Conservation (phyloP, 2,113 vertebrate genomes). For the Sakesphorus luctuosus region DNA sequence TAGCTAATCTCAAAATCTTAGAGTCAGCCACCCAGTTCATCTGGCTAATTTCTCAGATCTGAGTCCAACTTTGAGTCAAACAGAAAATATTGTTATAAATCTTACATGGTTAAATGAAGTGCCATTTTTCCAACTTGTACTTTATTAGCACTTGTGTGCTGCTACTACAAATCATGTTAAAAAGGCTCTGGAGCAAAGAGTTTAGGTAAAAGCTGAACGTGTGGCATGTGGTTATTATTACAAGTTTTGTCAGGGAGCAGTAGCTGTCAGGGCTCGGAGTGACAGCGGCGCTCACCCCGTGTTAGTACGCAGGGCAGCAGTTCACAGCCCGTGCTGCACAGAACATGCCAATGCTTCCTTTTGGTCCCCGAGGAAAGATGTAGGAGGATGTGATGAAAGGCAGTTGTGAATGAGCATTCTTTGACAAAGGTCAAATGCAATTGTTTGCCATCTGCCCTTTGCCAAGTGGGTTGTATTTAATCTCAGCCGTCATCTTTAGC, state of each 20-base stretch:
- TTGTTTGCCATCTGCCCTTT: conserved; percentile 68
- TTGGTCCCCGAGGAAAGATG: conserved; percentile 38
- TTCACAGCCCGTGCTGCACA: not conserved
- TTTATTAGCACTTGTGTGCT: not conserved
- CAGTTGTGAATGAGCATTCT: conserved; percentile 49
- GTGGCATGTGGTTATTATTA: not conserved
- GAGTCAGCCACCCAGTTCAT: not conserved
- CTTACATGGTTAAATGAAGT: not conserved
- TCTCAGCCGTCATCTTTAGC: conserved; percentile 55
- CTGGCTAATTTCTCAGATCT: not conserved
- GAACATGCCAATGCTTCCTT: not conserved
- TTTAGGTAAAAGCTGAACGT: not conserved
- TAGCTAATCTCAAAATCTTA: not conserved
- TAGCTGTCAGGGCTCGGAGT: not conserved
- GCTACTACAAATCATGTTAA: not conserved
- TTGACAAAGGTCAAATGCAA: conserved; percentile 65
- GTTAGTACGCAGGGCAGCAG: not conserved
- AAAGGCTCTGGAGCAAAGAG: conserved; percentile 4
- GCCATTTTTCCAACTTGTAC: not conserved
- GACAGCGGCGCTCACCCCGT: not conserved
- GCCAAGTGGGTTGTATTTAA: conserved; percentile 43
- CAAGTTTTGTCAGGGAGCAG: not conserved
- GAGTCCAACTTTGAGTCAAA: not conserved
- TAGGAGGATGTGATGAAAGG: conserved; percentile 36
- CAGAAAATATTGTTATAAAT: not conserved